Evolutionary conservation across 2,113 vertebrate species (phyloP).

Genomic region (Dasyprocta punctata): DNA sequence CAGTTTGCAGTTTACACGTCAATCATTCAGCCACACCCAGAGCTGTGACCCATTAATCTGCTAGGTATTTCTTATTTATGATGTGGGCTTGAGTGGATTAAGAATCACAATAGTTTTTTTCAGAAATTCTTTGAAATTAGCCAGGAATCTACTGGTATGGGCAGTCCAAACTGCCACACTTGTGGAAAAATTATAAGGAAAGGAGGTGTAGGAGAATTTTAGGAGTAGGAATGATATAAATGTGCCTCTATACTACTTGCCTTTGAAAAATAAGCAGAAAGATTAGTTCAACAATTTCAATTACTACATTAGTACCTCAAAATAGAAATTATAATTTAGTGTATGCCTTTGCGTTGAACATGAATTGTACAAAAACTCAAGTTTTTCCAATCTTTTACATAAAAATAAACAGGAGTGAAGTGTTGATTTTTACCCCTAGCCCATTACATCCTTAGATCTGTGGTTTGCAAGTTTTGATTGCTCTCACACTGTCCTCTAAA

Average conservation of each 20-base stretch:
- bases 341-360: background rate
- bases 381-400: background rate
- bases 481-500: background rate
- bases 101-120: background rate
- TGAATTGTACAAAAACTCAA: background rate
- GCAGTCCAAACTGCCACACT: background rate
- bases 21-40: background rate
- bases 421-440: background rate
- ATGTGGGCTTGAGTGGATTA: background rate
- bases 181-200: background rate
- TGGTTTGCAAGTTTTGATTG: background rate
- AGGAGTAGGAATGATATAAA: background rate
- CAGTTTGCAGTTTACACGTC: background rate
- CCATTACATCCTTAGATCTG: background rate
- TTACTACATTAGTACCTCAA: background rate
- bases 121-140: constrained; percentile 15
- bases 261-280: constrained; percentile 22
- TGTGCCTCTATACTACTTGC: background rate
- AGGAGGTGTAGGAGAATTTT: background rate
- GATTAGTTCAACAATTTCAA: background rate
- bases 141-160: background rate
- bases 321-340: background rate
- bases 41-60: background rate
- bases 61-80: background rate
- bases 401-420: background rate